Percentiles rank a stretch among this genome's conserved stretches.
These are phyloP conservation scores for Apogon talboti DNA, from an alignment of 2,797 vertebrate species.

Conservation along the genomic window DNA sequence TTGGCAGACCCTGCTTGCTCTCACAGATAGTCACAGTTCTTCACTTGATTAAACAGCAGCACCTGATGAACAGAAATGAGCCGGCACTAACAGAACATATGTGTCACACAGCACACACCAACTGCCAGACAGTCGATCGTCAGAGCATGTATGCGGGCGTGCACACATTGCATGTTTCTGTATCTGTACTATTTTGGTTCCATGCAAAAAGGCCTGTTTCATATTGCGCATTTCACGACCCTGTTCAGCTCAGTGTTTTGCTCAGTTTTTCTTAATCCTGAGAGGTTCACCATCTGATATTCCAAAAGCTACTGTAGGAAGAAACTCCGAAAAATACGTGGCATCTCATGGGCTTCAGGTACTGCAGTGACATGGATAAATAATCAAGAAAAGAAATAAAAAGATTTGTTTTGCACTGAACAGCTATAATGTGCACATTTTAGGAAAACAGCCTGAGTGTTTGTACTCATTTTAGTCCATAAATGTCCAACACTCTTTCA, in stretches of 20 bases:
- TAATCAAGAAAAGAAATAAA: not conserved
- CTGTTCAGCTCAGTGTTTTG: no score
- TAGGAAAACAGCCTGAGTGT: not conserved
- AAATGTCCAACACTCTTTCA: no score
- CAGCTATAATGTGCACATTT: not conserved
- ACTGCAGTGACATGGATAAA: not conserved
- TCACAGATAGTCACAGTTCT: constrained; percentile 11
- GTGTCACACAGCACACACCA: constrained; percentile 50
- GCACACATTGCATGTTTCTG: not conserved
- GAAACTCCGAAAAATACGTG: not conserved
- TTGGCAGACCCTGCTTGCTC: constrained; percentile 12
- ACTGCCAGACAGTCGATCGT: constrained; percentile 39
- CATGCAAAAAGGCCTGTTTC: no score
- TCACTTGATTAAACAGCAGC: constrained; percentile 48
- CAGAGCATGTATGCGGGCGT: not conserved
- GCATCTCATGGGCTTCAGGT: constrained; percentile 1
- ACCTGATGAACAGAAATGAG: constrained; percentile 63
- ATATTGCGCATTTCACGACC: no score
- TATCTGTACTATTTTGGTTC: not conserved
- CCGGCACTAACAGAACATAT: constrained; percentile 54
- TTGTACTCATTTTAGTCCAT: no score
- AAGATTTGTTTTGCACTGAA: constrained; percentile 3
- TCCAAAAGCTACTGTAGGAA: no score
- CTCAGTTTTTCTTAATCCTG: no score
- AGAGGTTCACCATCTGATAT: no score